Evolutionary conservation across 2,888 invertebrate species (phyloP), one percentile per base, ranked within the genome.

Genomic region (Megaustenia siamemsis): DNA sequence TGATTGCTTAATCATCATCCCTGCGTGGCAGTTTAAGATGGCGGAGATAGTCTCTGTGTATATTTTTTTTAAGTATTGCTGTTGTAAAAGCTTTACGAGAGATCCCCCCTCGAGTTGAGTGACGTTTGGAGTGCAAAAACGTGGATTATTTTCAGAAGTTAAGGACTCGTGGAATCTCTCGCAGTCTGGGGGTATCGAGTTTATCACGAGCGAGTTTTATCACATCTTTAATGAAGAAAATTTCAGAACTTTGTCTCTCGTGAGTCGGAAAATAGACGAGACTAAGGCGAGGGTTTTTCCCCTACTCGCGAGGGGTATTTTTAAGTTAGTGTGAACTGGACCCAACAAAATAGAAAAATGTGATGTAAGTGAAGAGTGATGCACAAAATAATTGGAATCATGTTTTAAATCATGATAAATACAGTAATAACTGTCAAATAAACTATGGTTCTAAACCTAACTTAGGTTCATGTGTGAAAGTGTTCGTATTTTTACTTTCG

Each of bases 91-190:
- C n/a, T 78, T n/a, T 78, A 32, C 28, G 43, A 45, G 63, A 32
- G 63, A 24, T 45, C 66, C 53, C 78, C 78, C 63, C 18, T 78
- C 28, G 78, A 63, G 45, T 43, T 78, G 66, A 66, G 78, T 78
- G 78, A 78, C 78, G 66, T 78, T 3, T 43, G 18, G 78, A 78
- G 78, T 78, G 78, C 63, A 66, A 43, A 78, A 66, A 78, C 78
- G 40, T 45, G 78, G 78, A 43, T 78, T 40, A 45, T 3, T 63
- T 78, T 63, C 78, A 28, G 43, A 63, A 28, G 49, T 78, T 43
- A 78, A 63, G 66, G 45, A 32, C 78, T 28, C 63, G 28, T 78
- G 77, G 60, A 53, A 21, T 38, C 38, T 40, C 18, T 24, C 77
- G 24, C 77, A 56, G 35, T 40, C 8, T 56, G 77, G n/a, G 77